A percentile compares a stretch with the other conserved stretches of the same genome.
These are phyloP conservation scores for Himalopsyche kuldschensis DNA, from an alignment of 2,888 invertebrate genomes.

Conservation along the genomic window DNA sequence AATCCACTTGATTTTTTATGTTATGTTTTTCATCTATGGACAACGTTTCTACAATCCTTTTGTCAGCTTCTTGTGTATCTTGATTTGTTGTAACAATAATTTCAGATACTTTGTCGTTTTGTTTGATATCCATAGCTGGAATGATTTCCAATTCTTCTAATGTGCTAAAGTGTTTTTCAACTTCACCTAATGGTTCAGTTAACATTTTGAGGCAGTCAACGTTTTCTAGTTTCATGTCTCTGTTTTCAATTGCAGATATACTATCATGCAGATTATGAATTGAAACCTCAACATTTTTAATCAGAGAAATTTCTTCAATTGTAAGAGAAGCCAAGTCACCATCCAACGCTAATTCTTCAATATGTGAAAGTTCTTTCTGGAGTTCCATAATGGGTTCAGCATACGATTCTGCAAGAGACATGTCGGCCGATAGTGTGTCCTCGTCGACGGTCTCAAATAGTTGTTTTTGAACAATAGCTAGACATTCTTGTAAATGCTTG, in stretches of 20 bases:
- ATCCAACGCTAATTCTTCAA: conserved; percentile 45
- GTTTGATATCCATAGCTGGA: background rate
- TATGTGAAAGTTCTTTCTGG: conserved; percentile 48
- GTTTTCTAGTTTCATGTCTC: conserved; percentile 11
- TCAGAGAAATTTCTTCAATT: conserved; percentile 46
- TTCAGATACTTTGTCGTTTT: background rate
- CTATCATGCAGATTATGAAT: conserved; percentile 49
- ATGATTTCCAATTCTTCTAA: background rate
- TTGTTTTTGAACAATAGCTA: conserved; percentile 49
- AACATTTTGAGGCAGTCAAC: conserved; percentile 19
- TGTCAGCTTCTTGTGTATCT: background rate
- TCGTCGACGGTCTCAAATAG: conserved; percentile 46
- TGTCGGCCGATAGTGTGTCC: conserved; percentile 47
- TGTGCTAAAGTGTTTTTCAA: conserved; percentile 43
- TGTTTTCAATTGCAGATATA: conserved; percentile 47
- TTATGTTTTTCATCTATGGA: background rate
- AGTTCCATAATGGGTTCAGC: conserved; percentile 50
- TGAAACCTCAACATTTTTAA: conserved; percentile 49
- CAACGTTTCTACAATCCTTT: background rate
- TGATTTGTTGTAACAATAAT: background rate
- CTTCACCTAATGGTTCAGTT: conserved; percentile 43
- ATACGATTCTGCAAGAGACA: conserved; percentile 49
- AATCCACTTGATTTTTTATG: background rate
- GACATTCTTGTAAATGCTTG: conserved; percentile 46
- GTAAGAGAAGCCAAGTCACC: conserved; percentile 41